Evolutionary conservation across 2,797 vertebrate species (phyloP).

Genomic region (Lagodon rhomboides): DNA sequence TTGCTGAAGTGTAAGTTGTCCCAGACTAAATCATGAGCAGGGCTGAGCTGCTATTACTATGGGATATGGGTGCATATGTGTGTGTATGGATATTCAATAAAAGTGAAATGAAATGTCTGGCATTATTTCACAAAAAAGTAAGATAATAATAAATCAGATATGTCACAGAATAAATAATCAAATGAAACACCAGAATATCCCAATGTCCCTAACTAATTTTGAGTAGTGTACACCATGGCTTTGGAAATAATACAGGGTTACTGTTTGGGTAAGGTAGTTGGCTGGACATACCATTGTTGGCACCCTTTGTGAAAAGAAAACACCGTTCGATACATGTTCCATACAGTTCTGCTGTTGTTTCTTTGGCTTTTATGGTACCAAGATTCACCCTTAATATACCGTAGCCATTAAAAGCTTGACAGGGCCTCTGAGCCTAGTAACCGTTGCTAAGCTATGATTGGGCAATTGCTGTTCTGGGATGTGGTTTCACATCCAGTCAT

Average conservation of each 20-base stretch:
- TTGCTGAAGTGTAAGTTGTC: too few relatives aligned
- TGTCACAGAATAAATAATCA: too few relatives aligned
- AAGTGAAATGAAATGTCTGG: too few relatives aligned
- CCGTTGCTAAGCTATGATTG: not conserved
- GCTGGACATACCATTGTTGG: not conserved
- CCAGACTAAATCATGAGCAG: not conserved
- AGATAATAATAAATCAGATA: too few relatives aligned
- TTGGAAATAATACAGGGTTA: too few relatives aligned
- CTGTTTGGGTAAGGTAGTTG: too few relatives aligned
- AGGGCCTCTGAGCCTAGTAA: not conserved
- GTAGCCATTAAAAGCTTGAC: not conserved
- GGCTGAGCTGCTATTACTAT: not conserved
- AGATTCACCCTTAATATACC: not conserved
- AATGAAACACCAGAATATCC: too few relatives aligned
- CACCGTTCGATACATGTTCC: not conserved
- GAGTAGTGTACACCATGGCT: not conserved
- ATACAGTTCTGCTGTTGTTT: not conserved
- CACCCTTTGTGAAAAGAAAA: not conserved
- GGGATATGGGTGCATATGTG: too few relatives aligned
- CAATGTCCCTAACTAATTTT: too few relatives aligned
- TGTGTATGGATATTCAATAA: too few relatives aligned
- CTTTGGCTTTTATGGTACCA: not conserved
- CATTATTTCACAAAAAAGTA: too few relatives aligned
- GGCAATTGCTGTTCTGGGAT: not conserved
- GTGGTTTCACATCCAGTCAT: not conserved